Evolutionary conservation across 2,797 vertebrate species (phyloP).

Genomic region (Sebastes flavidus): DNA sequence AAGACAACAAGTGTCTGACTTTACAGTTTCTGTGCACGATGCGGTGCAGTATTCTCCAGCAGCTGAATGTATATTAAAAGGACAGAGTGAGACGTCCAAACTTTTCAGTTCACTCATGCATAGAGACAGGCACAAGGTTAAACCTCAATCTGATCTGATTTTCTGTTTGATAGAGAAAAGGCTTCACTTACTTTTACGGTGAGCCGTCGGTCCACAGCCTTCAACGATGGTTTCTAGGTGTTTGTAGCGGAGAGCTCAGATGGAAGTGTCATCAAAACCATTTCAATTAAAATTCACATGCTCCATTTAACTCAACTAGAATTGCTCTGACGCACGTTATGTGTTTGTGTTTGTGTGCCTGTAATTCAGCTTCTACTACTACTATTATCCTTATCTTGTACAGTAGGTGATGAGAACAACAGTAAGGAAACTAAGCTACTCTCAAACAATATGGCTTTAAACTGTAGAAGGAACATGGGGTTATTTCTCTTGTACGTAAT

Average conservation of each 20-base stretch:
- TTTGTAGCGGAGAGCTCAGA: not conserved
- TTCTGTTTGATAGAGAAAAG: not conserved
- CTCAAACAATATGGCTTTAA: not conserved
- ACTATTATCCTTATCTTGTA: not conserved
- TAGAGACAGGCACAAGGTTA: no score
- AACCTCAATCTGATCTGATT: not conserved
- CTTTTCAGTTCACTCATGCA: no score
- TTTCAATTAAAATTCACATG: constrained; percentile 76
- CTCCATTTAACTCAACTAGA: constrained; percentile 61
- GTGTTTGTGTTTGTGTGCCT: not conserved
- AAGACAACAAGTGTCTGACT: no score
- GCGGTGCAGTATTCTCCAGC: no score
- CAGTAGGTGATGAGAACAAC: not conserved
- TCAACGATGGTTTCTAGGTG: not conserved
- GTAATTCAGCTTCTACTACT: not conserved
- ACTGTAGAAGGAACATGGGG: not conserved
- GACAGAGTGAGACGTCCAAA: no score
- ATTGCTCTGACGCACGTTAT: constrained; percentile 16
- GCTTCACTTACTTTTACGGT: constrained; percentile 45
- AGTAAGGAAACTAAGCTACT: not conserved
- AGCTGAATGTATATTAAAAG: no score
- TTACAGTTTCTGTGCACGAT: no score
- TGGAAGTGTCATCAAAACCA: constrained; percentile 35
- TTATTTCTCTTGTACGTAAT: not conserved
- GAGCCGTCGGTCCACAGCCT: not conserved